Conservation (phyloP, 2,888 invertebrate species). For the Troides oblongomaculatus region DNA sequence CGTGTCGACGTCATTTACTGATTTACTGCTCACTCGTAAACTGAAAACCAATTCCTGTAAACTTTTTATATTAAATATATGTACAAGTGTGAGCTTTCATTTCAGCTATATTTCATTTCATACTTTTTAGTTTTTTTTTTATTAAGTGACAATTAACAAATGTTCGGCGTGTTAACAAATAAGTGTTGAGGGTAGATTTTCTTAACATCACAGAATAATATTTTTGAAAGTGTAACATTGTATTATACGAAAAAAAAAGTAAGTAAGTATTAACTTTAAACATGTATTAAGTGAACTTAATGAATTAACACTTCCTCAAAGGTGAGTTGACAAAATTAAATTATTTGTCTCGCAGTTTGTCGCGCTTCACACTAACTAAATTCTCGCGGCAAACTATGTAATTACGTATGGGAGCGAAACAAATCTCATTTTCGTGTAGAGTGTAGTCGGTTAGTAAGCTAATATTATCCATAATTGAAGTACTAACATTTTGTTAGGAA, state of each 20-base stretch:
- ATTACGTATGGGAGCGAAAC: neutral
- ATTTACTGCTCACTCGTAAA: neutral
- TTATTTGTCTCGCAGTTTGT: slow-evolving; percentile 1
- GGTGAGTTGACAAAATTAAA: slow-evolving; percentile 3
- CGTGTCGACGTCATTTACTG: neutral
- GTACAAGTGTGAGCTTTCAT: neutral
- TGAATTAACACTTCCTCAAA: slow-evolving; percentile 1
- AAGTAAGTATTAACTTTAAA: neutral
- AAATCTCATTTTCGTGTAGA: neutral
- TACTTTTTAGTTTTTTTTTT: neutral
- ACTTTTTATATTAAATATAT: neutral
- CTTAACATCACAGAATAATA: no score
- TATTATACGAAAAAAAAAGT: no score
- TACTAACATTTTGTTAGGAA: no score
- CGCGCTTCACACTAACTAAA: neutral
- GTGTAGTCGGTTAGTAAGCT: neutral
- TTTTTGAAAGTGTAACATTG: no score
- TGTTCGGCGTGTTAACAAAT: no score
- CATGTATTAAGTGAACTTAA: neutral
- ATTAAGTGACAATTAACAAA: neutral
- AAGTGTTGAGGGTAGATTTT: no score
- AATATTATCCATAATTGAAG: neutral
- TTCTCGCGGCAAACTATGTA: slow-evolving; percentile 4
- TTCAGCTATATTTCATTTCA: no score
- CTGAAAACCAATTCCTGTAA: slow-evolving; percentile 1